Evolutionary conservation across 1,140 invertebrate species (phyloP), one percentile per base, ranked within the genome.

Genomic region (Diabrotica virgifera): DNA sequence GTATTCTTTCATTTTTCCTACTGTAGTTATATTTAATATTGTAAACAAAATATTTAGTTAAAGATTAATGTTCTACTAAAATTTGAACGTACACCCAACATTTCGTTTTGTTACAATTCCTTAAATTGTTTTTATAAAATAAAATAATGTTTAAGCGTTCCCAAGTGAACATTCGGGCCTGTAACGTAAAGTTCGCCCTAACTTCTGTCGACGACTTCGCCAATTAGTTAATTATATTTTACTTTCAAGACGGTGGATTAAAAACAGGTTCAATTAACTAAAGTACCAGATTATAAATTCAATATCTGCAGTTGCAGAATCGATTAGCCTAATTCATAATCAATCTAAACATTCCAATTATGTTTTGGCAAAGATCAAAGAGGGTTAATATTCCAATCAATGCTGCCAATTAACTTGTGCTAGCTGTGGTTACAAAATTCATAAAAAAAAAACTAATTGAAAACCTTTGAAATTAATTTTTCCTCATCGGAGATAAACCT

Each of bases 401-500:
- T 74, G 76, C 74, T 76, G 72, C 72, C 76, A 77, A 77, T 77
- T 77, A 77, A 77, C 70, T 72, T 68, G 63, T 72, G 72, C 74
- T 76, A 72, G 72, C 71, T 69, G 70, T 69, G 71, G 72, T 71
- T 73, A 70, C 73, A 71, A 76, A 77, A 76, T 77, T 74, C 75
- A 77, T 77, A 74, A 77, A 77, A 77, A n/a, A n/a, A 46, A 77
- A 77, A 75, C 76, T 77, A 77, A 77, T 77, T 77, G 74, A 77
- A 77, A 77, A 70, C 72, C 71, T 71, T 5, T 46, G 40, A 46
- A 46, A 46, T 46, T 46, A 8, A 10, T 46, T 46, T n/a, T 46
- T 24, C 24, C 24, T 24, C 24, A 4, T 24, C 24, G 24, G 24
- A 24, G 24, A 24, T 24, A 24, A 24, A 24, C 24, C 24, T 24